phyloP scores from a whole-genome alignment of 2,113 vertebrate species.

The Apus apus region DNA sequence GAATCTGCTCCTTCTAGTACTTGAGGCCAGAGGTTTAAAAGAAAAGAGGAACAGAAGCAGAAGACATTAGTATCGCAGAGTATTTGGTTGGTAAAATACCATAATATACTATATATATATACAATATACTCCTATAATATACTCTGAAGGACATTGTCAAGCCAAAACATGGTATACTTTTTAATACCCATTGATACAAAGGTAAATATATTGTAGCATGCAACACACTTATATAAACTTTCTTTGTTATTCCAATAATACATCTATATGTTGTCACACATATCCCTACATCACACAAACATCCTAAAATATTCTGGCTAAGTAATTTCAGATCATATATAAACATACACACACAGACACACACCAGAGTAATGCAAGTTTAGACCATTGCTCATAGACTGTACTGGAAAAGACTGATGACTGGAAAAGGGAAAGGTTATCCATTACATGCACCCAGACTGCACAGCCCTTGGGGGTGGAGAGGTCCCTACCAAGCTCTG shows the following conservation, averaged over 20 bases:
- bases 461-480: accelerated
- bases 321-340: background rate
- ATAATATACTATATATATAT: background rate
- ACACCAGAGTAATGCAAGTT: background rate
- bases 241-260: background rate
- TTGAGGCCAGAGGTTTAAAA: background rate
- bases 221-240: background rate
- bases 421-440: background rate
- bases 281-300: background rate
- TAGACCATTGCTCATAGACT: background rate
- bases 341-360: background rate
- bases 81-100: background rate
- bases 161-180: background rate
- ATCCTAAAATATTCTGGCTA: background rate
- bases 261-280: background rate
- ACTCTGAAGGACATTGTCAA: background rate
- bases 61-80: background rate
- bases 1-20: background rate
- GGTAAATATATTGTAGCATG: background rate
- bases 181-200: background rate
- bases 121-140: background rate
- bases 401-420: background rate
- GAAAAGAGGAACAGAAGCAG: background rate
- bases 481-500: background rate
- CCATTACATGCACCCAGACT: background rate